phyloP scores from a whole-genome alignment of 2,888 invertebrate species.

The Hirtodrosophila histrioides region DNA sequence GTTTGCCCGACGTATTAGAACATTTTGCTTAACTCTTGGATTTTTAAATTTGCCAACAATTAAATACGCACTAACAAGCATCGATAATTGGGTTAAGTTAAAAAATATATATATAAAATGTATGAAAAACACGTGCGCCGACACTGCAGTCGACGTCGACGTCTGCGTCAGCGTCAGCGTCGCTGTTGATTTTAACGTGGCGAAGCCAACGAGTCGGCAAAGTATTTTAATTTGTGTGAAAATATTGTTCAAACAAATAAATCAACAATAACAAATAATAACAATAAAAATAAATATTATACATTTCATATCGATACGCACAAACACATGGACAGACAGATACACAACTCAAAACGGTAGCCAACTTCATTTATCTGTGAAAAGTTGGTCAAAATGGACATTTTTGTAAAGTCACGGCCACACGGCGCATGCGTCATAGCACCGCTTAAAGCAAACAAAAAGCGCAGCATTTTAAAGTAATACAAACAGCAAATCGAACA shows the following conservation, averaged over 20 bases:
- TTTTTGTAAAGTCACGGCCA: slow-evolving; percentile 63
- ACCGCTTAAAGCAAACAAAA: slow-evolving; percentile 63
- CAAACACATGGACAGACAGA: slow-evolving; percentile 17
- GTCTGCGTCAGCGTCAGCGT: slow-evolving; percentile 13
- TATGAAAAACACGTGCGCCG: slow-evolving; percentile 21
- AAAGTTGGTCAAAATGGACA: slow-evolving; percentile 72
- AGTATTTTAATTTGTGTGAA: slow-evolving; percentile 81
- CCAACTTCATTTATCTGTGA: slow-evolving; percentile 58
- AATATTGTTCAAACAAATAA: slow-evolving; percentile 78
- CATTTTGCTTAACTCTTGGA: slow-evolving; percentile 37
- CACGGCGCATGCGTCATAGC: slow-evolving; percentile 70
- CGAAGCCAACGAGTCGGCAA: slow-evolving; percentile 57
- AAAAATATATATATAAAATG: slow-evolving; percentile 25
- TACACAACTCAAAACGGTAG: slow-evolving; percentile 16
- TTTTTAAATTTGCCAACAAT: slow-evolving; percentile 65
- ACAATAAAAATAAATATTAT: slow-evolving; percentile 75
- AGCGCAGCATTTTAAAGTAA: slow-evolving; percentile 68
- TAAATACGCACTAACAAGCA: slow-evolving; percentile 79
- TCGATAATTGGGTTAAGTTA: slow-evolving; percentile 77
- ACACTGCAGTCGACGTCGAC: slow-evolving; percentile 15
- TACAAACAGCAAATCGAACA: slow-evolving; percentile 49
- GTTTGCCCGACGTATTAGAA: slow-evolving; percentile 66
- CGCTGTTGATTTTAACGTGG: slow-evolving; percentile 46
- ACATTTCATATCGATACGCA: slow-evolving; percentile 57
- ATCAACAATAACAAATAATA: slow-evolving; percentile 74